phyloP scores from a whole-genome alignment of 2,797 vertebrate genomes.

The Taenioides sp. region DNA sequence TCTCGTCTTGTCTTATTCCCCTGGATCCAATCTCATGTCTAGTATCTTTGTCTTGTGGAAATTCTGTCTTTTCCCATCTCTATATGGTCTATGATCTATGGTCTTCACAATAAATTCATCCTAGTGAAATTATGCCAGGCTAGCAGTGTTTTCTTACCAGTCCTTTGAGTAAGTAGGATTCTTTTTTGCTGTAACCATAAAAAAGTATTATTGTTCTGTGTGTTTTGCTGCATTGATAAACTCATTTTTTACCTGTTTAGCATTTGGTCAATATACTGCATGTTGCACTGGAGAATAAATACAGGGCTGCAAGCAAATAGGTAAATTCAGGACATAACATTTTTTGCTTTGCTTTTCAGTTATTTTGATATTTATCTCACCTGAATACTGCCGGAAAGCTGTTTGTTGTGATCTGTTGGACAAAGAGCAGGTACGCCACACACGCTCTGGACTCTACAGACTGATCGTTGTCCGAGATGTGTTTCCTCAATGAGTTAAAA shows the following conservation, averaged over 20 bases:
- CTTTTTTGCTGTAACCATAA: constrained; percentile 82
- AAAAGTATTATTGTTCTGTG: not conserved
- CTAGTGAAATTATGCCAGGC: no score
- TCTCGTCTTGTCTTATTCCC: no score
- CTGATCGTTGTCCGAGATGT: constrained; percentile 63
- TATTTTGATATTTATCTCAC: constrained; percentile 59
- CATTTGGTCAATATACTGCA: constrained; percentile 84
- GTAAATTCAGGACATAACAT: not conserved
- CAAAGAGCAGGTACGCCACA: constrained; percentile 91
- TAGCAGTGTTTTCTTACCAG: constrained; percentile 79
- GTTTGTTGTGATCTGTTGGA: constrained; percentile 83
- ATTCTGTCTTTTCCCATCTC: no score
- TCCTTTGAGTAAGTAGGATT: constrained; percentile 90
- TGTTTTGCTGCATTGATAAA: no score
- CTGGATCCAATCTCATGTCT: no score
- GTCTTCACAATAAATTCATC: no score
- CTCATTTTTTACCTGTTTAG: constrained; percentile 80
- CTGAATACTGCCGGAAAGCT: constrained; percentile 88
- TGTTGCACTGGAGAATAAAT: constrained; percentile 89
- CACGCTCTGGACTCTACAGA: constrained; percentile 84
- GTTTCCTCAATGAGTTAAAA: constrained; percentile 60
- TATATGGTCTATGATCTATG: no score
- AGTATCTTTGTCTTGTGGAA: not conserved
- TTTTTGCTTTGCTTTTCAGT: no score
- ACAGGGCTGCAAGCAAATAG: constrained; percentile 79